Conservation (phyloP, 2,797 vertebrate species). For the Anas bahamensis region DNA sequence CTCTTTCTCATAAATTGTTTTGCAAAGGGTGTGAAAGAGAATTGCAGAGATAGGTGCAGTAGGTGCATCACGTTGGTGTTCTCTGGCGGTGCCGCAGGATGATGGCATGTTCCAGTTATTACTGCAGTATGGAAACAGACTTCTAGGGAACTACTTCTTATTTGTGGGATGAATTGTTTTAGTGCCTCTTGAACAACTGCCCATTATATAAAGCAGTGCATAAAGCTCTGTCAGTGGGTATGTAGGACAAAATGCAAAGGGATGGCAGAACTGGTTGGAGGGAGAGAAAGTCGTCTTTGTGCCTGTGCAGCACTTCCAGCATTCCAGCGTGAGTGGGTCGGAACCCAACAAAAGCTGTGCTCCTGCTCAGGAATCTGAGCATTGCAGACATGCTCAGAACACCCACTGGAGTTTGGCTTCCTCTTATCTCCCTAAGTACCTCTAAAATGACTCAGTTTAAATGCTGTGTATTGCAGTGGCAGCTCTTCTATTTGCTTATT, state of each 20-base stretch:
- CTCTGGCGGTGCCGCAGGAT: not conserved
- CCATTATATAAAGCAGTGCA: not conserved
- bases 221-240: not conserved
- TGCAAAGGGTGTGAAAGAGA: not conserved
- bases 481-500: not conserved
- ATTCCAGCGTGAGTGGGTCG: slow-evolving; percentile 47
- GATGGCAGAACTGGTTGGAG: slow-evolving; percentile 2
- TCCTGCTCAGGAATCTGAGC: slow-evolving; percentile 24
- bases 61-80: not conserved
- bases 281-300: slow-evolving; percentile 31
- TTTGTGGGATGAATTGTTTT: not conserved
- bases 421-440: not conserved
- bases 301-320: not conserved
- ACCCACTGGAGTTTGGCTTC: slow-evolving; percentile 16
- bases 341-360: slow-evolving; percentile 11
- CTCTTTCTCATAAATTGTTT: not conserved
- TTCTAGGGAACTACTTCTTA: not conserved
- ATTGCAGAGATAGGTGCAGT: not conserved
- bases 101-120: not conserved
- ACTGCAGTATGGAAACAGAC: not conserved
- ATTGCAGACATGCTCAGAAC: not conserved
- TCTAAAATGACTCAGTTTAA: not conserved
- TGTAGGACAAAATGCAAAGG: not conserved
- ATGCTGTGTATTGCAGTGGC: not conserved
- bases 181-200: not conserved